These are phyloP conservation scores for Cephus nigrinus DNA, from an alignment of 2,888 invertebrate genomes.

Conservation along the genomic window DNA sequence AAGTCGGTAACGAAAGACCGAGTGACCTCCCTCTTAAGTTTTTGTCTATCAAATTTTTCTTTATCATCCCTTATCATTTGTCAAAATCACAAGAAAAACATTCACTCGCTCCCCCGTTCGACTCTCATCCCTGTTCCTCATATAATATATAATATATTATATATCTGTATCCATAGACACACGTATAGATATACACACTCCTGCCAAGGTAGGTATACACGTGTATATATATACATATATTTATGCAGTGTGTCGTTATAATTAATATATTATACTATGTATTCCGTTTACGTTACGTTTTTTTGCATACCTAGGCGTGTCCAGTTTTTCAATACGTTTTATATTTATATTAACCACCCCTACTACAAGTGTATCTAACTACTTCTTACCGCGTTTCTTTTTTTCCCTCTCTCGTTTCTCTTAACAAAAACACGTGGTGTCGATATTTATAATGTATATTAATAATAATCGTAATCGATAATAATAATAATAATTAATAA, in stretches of 20 bases:
- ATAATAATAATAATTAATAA: slow-evolving; percentile 34
- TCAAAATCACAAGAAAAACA: no score
- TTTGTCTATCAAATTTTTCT: no score
- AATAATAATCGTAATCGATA: slow-evolving; percentile 40
- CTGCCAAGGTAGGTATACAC: slow-evolving; percentile 31
- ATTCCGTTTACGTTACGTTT: slow-evolving; percentile 34
- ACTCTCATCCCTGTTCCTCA: neutral
- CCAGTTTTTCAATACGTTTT: slow-evolving; percentile 35
- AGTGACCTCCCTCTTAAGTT: no score
- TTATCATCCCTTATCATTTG: no score
- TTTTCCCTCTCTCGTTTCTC: slow-evolving; percentile 9
- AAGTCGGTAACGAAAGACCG: no score
- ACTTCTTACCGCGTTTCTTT: slow-evolving; percentile 13
- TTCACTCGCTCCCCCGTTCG: neutral
- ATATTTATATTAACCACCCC: slow-evolving; percentile 22
- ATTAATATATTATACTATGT: slow-evolving; percentile 54
- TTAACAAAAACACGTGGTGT: slow-evolving; percentile 30
- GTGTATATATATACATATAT: slow-evolving; percentile 30
- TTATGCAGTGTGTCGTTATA: slow-evolving; percentile 32
- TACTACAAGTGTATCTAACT: slow-evolving; percentile 31
- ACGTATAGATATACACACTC: slow-evolving; percentile 38
- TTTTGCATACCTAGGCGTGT: slow-evolving; percentile 38
- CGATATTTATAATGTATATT: slow-evolving; percentile 25
- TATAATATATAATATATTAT: slow-evolving; percentile 30
- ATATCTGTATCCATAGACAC: slow-evolving; percentile 38